phyloP scores from a whole-genome alignment of 2,113 vertebrate species.

The Acinonyx jubatus region DNA sequence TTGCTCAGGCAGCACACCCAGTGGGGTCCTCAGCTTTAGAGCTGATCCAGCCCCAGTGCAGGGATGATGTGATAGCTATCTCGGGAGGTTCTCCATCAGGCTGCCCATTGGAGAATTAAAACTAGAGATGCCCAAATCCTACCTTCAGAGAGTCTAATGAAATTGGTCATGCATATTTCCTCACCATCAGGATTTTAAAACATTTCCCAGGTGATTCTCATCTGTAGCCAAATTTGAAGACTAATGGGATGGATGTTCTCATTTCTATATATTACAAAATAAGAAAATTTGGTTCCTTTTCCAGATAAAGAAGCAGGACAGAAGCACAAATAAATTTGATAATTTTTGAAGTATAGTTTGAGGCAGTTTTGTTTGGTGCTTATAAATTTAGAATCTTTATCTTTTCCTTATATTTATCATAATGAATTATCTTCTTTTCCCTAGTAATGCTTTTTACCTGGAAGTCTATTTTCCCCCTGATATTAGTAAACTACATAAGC shows the following conservation, averaged over 20 bases:
- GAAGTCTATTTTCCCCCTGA: not conserved
- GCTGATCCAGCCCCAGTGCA: not conserved
- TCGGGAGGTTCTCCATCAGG: not conserved
- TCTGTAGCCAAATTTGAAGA: not conserved
- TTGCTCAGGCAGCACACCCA: not conserved
- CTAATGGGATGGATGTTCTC: not conserved
- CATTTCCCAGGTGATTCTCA: not conserved
- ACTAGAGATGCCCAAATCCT: not conserved
- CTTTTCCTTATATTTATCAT: not conserved
- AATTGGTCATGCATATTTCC: no score
- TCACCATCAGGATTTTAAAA: not conserved
- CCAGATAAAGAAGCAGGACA: not conserved
- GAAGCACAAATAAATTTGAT: not conserved
- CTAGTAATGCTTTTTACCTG: not conserved
- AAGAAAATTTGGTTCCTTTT: not conserved
- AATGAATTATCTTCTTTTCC: not conserved
- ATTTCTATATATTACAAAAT: not conserved
- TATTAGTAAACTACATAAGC: not conserved
- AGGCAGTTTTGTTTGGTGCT: not conserved
- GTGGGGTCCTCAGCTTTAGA: no score
- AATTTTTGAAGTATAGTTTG: not conserved
- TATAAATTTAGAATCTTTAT: not conserved
- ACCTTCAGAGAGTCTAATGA: not conserved
- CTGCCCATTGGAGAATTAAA: not conserved
- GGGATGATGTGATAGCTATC: not conserved